Evolutionary conservation across 2,888 invertebrate genomes (phyloP).

Genomic region (Spodoptera littoralis): DNA sequence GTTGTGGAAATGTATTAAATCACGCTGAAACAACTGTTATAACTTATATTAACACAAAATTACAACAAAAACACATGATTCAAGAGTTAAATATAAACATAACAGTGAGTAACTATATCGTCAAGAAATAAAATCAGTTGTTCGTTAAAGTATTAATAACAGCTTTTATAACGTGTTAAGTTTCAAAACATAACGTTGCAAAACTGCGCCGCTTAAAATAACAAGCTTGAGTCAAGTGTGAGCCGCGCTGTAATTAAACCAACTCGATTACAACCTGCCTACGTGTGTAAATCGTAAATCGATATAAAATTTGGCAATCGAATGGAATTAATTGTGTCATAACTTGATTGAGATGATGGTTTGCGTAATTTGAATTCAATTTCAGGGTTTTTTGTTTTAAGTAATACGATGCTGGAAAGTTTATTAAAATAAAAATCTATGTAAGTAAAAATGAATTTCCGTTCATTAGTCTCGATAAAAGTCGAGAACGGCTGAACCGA

Average conservation of each 20-base stretch:
- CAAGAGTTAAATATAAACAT: conserved; percentile 4
- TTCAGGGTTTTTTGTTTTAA: conserved; percentile 4
- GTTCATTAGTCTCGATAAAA: no score
- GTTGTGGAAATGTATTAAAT: no score
- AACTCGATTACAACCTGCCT: conserved; percentile 63
- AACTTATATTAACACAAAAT: no score
- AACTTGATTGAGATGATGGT: conserved; percentile 12
- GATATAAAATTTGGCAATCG: conserved; percentile 58
- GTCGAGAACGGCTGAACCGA: no score
- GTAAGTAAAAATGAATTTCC: no score
- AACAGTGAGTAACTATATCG: not conserved
- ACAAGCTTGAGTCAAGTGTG: conserved; percentile 50
- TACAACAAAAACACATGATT: conserved; percentile 6
- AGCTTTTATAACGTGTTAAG: conserved; percentile 26
- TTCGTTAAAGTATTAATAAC: conserved; percentile 18
- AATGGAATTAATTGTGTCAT: conserved; percentile 21
- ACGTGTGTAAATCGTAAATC: conserved; percentile 64
- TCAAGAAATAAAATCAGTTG: conserved; percentile 30
- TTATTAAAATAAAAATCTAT: no score
- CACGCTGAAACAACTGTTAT: no score
- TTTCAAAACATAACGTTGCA: conserved; percentile 46
- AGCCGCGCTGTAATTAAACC: conserved; percentile 61
- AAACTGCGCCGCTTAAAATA: conserved; percentile 35
- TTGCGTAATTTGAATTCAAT: conserved; percentile 9
- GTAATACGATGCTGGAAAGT: not conserved